These are phyloP conservation scores for Triplophysa bombifrons DNA, from an alignment of 2,797 vertebrate genomes.

Conservation along the genomic window DNA sequence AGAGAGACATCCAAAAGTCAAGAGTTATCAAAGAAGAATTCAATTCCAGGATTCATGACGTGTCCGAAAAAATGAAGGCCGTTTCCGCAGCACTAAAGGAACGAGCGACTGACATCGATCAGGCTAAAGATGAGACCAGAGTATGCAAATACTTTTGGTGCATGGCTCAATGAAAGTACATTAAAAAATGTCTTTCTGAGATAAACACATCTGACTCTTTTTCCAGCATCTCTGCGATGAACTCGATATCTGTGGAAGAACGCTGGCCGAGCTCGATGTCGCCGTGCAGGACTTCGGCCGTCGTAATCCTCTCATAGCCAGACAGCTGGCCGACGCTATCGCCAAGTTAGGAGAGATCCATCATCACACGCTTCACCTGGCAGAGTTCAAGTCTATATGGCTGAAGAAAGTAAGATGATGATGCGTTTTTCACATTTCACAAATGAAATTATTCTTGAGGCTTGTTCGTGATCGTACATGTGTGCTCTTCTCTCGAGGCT, in stretches of 20 bases:
- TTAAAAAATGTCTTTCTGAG: background rate
- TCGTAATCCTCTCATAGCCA: slow-evolving; percentile 84
- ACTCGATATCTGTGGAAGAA: slow-evolving; percentile 83
- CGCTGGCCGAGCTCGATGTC: slow-evolving; percentile 85
- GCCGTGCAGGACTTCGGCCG: slow-evolving; percentile 90
- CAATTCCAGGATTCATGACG: slow-evolving; percentile 82
- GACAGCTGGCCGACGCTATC: slow-evolving; percentile 85
- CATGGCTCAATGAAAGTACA: background rate
- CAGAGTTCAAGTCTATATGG: slow-evolving; percentile 82
- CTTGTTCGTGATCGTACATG: background rate
- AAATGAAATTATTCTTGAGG: background rate
- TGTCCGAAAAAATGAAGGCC: slow-evolving; percentile 83
- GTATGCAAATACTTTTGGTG: slow-evolving; percentile 67
- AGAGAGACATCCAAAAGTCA: slow-evolving; percentile 88
- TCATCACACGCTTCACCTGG: slow-evolving; percentile 83
- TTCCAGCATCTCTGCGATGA: slow-evolving; percentile 86
- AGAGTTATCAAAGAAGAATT: slow-evolving; percentile 88
- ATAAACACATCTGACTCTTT: background rate
- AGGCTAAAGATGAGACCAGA: slow-evolving; percentile 90
- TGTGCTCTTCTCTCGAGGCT: slow-evolving; percentile 73
- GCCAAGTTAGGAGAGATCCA: slow-evolving; percentile 85
- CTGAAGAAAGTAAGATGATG: slow-evolving; percentile 84
- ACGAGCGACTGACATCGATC: slow-evolving; percentile 83
- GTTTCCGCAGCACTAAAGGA: slow-evolving; percentile 86
- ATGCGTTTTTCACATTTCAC: background rate